Percentiles rank a stretch among this genome's conserved stretches.
Conservation (phyloP, 1,140 invertebrate species). For the Drosophila parvula region DNA sequence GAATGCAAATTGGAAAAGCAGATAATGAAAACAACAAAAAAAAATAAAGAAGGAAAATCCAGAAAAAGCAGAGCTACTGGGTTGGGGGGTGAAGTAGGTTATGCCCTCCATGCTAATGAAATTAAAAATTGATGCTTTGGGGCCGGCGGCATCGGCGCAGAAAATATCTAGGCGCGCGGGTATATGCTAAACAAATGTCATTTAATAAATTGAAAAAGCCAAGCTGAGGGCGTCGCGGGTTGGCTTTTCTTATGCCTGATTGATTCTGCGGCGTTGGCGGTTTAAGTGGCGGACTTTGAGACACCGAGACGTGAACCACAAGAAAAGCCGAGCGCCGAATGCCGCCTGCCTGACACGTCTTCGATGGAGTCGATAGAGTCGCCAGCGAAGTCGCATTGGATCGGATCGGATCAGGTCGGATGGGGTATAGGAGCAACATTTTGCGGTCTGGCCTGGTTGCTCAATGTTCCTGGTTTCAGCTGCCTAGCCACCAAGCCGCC, state of each 20-base stretch:
- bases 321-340: slow-evolving; percentile 62
- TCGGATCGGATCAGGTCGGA: slow-evolving; percentile 23
- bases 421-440: slow-evolving; percentile 30
- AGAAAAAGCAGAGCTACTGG: slow-evolving; percentile 22
- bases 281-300: slow-evolving; percentile 37
- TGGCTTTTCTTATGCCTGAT: slow-evolving; percentile 60
- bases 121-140: slow-evolving; percentile 82
- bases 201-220: slow-evolving; percentile 79
- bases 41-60: slow-evolving; percentile 46
- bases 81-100: slow-evolving; percentile 5
- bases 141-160: slow-evolving; percentile 45
- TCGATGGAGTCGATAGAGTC: slow-evolving; percentile 73
- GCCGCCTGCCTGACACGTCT: slow-evolving; percentile 69
- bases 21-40: slow-evolving; percentile 75
- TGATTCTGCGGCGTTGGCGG: slow-evolving; percentile 76
- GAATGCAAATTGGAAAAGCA: slow-evolving; percentile 78
- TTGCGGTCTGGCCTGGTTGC: slow-evolving; percentile 72
- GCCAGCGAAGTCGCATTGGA: slow-evolving; percentile 15
- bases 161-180: slow-evolving; percentile 51
- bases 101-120: slow-evolving; percentile 71
- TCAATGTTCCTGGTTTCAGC: slow-evolving; percentile 76
- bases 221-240: slow-evolving; percentile 12
- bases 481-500: slow-evolving; percentile 36
- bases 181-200: slow-evolving; percentile 72
- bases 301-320: slow-evolving; percentile 41